Evolutionary conservation across 2,888 invertebrate species (phyloP), one percentile per base, ranked within the genome.

Genomic region (Trissolcus japonicus): DNA sequence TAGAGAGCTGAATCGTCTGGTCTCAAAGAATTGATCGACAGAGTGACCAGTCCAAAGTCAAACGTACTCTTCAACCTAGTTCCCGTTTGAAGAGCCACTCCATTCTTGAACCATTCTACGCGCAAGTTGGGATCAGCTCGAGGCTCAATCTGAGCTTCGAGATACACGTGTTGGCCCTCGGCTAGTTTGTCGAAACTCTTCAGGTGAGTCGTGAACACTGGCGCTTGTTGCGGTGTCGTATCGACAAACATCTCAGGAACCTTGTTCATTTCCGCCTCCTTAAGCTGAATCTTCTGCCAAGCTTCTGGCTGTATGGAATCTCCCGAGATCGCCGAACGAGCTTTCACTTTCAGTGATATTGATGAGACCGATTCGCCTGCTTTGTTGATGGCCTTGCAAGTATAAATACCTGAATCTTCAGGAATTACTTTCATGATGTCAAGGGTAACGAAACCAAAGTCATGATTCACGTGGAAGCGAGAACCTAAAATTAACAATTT

Each of bases 351-450:
- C 87, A 98, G 92, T 2, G 96, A 94, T 61, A 96, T 95, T 0
- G 97, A 96, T 13, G 97, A 97, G 0, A 97, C 95, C 7, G 97
- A 97, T 89, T 98, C 97, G 46, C 99, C 99, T 53, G 97, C 95
- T 83, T 93, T 94, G 88, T 99, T 99, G 79, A 95, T 94, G 0
- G 98, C 98, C 88, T 96, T 96, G 89, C 97, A 97, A 92, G 95
- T 96, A 89, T 98, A 98, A 0, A 97, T 92, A 51, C 98, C 98
- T 43, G 97, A 95, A 89, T 98, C 98, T 86, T 96, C 94, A 1
- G 95, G 91, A 25, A 97, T 94, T 2, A 96, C 96, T 19, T 96
- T 94, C 86, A 94, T 93, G 65, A 98, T 96, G 86, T 98, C 97
- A 82, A 98, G 90, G 0, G 97, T 97, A 6, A 98, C 96, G 86